phyloP scores from a whole-genome alignment of 2,888 invertebrate genomes.

The Alcis repandata region DNA sequence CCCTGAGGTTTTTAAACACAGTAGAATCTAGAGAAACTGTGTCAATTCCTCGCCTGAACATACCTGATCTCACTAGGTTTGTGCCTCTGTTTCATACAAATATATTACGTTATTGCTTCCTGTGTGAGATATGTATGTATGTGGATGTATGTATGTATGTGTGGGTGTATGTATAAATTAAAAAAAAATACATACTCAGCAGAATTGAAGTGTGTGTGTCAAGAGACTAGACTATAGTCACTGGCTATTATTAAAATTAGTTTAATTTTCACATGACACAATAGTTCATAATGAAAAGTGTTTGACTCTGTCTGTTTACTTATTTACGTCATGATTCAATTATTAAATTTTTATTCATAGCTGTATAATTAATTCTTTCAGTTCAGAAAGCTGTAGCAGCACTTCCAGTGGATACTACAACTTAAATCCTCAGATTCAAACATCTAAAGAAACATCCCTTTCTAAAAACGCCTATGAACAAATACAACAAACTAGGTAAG shows the following conservation, averaged over 20 bases:
- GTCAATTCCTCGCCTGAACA: conserved; percentile 67
- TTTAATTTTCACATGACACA: too few species aligned
- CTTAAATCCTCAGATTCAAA: conserved; percentile 55
- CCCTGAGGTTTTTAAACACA: conserved; percentile 73
- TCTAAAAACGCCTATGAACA: conserved; percentile 57
- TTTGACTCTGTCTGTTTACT: not conserved
- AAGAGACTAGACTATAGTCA: too few species aligned
- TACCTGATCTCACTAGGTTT: conserved; percentile 78
- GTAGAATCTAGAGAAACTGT: conserved; percentile 74
- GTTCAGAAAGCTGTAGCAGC: conserved; percentile 64
- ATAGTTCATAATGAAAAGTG: too few species aligned
- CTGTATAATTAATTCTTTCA: conserved; percentile 46
- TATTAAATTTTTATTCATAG: not conserved
- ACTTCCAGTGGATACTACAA: conserved; percentile 64
- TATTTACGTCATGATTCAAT: too few species aligned
- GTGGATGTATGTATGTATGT: too few species aligned
- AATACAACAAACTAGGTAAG: conserved; percentile 55
- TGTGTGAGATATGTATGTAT: too few species aligned
- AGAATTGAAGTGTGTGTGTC: too few species aligned
- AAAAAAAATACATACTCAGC: too few species aligned
- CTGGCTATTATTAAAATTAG: too few species aligned
- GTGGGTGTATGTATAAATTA: too few species aligned
- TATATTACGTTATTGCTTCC: not conserved
- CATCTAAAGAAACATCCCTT: conserved; percentile 64
- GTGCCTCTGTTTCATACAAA: not conserved